These are phyloP conservation scores for Zaprionus bogoriensis DNA, from an alignment of 2,888 invertebrate species.

Conservation along the genomic window DNA sequence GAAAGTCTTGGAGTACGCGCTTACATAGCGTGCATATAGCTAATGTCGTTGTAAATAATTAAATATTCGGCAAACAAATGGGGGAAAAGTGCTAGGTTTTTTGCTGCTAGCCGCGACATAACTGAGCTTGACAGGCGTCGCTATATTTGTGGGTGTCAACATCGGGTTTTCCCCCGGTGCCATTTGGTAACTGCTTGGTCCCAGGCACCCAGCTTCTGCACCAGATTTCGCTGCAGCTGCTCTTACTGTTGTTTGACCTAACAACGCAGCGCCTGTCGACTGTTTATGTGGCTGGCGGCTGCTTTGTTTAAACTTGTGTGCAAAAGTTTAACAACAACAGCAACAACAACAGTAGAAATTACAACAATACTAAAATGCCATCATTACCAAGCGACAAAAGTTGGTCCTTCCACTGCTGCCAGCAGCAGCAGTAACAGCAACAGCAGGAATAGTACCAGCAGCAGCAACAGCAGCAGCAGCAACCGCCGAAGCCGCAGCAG, in stretches of 20 bases:
- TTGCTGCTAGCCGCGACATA: constrained; percentile 23
- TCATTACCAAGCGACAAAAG: constrained; percentile 79
- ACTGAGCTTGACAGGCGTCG: constrained; percentile 53
- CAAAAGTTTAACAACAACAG: constrained; percentile 70
- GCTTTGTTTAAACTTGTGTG: constrained; percentile 78
- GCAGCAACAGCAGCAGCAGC: constrained; percentile 20
- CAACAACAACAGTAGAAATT: constrained; percentile 51
- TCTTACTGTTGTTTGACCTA: constrained; percentile 65
- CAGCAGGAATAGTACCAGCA: constrained; percentile 8
- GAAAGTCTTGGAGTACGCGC: too few species aligned
- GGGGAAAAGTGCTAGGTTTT: constrained; percentile 12
- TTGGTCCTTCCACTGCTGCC: constrained; percentile 66
- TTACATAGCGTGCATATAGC: constrained; percentile 14
- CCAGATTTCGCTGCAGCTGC: constrained; percentile 43
- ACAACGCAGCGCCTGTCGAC: constrained; percentile 71
- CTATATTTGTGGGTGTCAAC: constrained; percentile 59
- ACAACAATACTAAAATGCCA: constrained; percentile 74
- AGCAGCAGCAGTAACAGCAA: constrained; percentile 26
- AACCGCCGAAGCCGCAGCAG: constrained; percentile 34
- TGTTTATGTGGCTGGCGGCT: constrained; percentile 77
- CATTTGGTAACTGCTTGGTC: neutral
- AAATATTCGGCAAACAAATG: constrained; percentile 52
- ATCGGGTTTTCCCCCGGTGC: constrained; percentile 24
- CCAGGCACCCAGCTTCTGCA: neutral
- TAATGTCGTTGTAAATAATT: constrained; percentile 48